Base-by-base conservation (phyloP, 2,113 vertebrate genomes). In the Picathartes gymnocephalus region DNA sequence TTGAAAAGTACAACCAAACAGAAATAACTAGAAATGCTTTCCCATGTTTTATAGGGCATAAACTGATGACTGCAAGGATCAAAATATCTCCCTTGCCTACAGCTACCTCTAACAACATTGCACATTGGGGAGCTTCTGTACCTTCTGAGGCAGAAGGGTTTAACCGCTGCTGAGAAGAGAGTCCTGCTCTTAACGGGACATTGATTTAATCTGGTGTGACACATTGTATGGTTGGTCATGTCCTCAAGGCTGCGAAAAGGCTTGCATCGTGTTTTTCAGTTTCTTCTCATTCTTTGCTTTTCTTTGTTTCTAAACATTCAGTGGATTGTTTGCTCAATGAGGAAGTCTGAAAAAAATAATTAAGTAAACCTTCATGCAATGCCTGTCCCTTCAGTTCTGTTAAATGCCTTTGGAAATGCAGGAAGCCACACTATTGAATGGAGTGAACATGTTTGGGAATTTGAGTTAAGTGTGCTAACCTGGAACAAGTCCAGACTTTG, bases 101-200 rank as follows among this genome's bases (percentile, higher is more conserved):
- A 96, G 95, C 85, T 81, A 28, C 72, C 56, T 85, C 83, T 90
- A 65, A 72, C 28, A 68, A 9, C 73, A 83, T 35, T 88, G 76
- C 25, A 64, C 76, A 11, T 5, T 58, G 76, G 84, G 81, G 66
- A 92, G 37, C 57, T 80, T 47, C 66, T 72, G 53, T 94, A 76
- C 37, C 78, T 85, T 95, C 48, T 93, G 85, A 93, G 74, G 80
- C 88, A 85, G 56, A 82, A 95, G 53, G 58, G 65, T 94, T 90
- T 86, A 94, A 69, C 81, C 0, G 0, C 58, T 66, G 39, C 85
- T 62, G 48, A 87, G 76, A 47, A 70, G 54, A 70, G 68, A 90
- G 44, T 74, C 90, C 48, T 86, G 31, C 68, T 45, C 48, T 81
- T 94, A 86, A 72, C 47, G 77, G 72, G 65, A n/a, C 65, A n/a